Evolutionary conservation across 2,888 invertebrate genomes (phyloP).

Genomic region (Leptinotarsa peninsularis): DNA sequence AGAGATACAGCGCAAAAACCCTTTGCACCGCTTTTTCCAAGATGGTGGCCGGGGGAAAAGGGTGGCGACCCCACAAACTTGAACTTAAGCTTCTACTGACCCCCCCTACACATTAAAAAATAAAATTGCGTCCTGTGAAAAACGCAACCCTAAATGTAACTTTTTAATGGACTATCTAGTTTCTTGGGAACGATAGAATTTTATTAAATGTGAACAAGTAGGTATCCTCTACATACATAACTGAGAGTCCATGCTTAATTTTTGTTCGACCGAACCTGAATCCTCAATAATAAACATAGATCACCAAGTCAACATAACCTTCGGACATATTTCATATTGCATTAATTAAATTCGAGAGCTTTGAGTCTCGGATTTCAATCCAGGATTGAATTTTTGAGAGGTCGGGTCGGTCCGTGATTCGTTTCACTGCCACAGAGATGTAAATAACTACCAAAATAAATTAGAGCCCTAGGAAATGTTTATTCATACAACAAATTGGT

Average conservation of each 20-base stretch:
- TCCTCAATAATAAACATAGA: background rate
- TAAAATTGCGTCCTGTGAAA: too few species aligned
- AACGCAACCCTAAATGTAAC: too few species aligned
- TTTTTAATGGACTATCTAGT: too few species aligned
- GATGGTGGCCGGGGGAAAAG: too few species aligned
- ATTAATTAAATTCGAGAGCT: slow-evolving; percentile 24
- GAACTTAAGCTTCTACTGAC: too few species aligned
- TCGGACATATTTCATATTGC: slow-evolving; percentile 1
- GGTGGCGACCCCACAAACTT: too few species aligned
- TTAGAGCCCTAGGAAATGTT: slow-evolving; percentile 23
- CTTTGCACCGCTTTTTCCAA: too few species aligned
- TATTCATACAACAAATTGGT: slow-evolving; percentile 27
- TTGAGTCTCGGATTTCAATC: slow-evolving; percentile 24
- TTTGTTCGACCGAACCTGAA: background rate
- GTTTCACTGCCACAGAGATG: slow-evolving; percentile 15
- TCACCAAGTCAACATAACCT: background rate
- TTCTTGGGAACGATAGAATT: background rate
- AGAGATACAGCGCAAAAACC: too few species aligned
- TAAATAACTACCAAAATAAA: slow-evolving; percentile 27
- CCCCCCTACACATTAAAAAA: too few species aligned
- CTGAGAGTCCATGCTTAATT: background rate
- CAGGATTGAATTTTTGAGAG: slow-evolving; percentile 20
- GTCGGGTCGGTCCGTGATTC: slow-evolving; percentile 2
- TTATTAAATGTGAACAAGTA: background rate
- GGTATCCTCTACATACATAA: background rate